These are phyloP conservation scores for Trinorchestia longiramus DNA, from an alignment of 1,140 invertebrate genomes.

Conservation along the genomic window DNA sequence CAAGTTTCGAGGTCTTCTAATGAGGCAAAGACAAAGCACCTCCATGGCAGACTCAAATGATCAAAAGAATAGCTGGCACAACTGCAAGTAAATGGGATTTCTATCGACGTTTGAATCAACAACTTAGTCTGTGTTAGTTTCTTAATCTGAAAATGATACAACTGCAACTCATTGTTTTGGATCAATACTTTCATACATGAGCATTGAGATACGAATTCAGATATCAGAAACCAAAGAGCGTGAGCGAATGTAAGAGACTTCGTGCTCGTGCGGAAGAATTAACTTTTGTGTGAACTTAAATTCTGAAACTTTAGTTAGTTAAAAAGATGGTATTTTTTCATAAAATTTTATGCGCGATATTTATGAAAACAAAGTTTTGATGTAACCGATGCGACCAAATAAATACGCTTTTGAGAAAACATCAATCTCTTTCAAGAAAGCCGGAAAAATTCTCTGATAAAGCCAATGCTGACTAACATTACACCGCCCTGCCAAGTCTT, in stretches of 20 bases:
- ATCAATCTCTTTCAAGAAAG: background rate
- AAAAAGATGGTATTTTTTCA: background rate
- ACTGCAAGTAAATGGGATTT: background rate
- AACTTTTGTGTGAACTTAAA: background rate
- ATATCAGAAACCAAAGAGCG: background rate
- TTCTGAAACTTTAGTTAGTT: background rate
- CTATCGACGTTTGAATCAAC: background rate
- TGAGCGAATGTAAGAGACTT: background rate
- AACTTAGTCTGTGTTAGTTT: background rate
- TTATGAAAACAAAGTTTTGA: background rate
- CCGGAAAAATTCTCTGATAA: background rate
- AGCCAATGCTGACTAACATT: background rate
- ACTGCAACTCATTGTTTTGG: background rate
- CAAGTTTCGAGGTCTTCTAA: slow-evolving; percentile 18
- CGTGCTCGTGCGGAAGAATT: background rate
- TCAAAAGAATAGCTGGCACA: background rate
- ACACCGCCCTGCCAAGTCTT: background rate
- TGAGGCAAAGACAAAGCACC: slow-evolving; percentile 38
- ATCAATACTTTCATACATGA: background rate
- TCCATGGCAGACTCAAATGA: background rate
- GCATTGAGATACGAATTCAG: too few species aligned
- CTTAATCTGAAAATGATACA: background rate
- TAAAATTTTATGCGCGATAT: background rate
- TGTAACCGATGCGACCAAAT: background rate
- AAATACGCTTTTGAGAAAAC: background rate